These are phyloP conservation scores for Drosophila kepulauana DNA, from an alignment of 1,140 invertebrate genomes.

Conservation along the genomic window DNA sequence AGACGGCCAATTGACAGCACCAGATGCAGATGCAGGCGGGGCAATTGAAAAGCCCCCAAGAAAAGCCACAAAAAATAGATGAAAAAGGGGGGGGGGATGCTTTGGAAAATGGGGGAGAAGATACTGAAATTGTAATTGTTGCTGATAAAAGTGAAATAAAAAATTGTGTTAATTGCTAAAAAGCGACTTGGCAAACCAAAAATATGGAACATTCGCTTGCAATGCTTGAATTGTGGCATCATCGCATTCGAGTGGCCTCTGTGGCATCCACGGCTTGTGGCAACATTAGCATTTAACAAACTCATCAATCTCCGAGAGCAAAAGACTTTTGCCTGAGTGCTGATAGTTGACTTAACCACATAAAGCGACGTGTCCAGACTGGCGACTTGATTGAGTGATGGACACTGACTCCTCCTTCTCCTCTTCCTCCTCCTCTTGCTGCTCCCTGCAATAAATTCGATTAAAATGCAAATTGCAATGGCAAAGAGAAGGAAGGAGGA, in stretches of 20 bases:
- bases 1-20: conserved; percentile 26
- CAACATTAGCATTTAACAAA: conserved; percentile 45
- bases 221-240: conserved; percentile 7
- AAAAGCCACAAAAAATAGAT: neutral
- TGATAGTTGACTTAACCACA: conserved; percentile 55
- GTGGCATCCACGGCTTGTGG: conserved; percentile 10
- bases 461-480: conserved; percentile 70
- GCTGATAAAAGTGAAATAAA: conserved; percentile 69
- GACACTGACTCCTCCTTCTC: neutral
- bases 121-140: conserved; percentile 63
- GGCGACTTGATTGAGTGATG: conserved; percentile 58
- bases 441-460: conserved; percentile 64
- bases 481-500: neutral
- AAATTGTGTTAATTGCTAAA: conserved; percentile 75
- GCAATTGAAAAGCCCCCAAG: conserved; percentile 63
- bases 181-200: conserved; percentile 28
- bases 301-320: conserved; percentile 62
- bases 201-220: conserved; percentile 11
- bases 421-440: neutral
- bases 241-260: conserved; percentile 12
- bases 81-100: neutral
- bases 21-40: conserved; percentile 49
- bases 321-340: conserved; percentile 53
- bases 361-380: conserved; percentile 33
- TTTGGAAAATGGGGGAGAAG: conserved; percentile 21